Base-by-base conservation (phyloP, 2,797 vertebrate genomes). In the Falco peregrinus region DNA sequence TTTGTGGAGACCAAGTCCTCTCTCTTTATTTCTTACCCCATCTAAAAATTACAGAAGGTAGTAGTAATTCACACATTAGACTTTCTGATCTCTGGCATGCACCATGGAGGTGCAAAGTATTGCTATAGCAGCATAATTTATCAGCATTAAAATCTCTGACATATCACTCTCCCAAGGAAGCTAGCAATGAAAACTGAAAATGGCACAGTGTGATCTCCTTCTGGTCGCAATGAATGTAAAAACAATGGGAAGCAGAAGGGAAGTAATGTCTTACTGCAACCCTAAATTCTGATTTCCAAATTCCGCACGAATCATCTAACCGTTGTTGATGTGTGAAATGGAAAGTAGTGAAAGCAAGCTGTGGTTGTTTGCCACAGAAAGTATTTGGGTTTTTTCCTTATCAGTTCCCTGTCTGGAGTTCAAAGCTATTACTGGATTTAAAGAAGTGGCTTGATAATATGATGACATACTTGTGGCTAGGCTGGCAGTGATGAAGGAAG, bases 201-300 rank as follows among this genome's bases (percentile, higher is more conserved):
- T 71, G 91, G 87, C 86, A 74, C 74, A 5, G 19, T 54, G 85
- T 85, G 81, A 89, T 90, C 84, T 94, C 77, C 84, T 93, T 56
- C 92, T 89, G 91, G 65, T 91, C 61, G 77, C 89, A 85, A 48
- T 73, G 83, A 87, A 41, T 63, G 91, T 50, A 65, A 89, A 94
- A 93, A 78, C 95, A 95, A 95, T 78, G 75, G 91, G 83, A 56
- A 93, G 56, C 87, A 96, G 93, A 87, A 96, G 94, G 89, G 28
- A 83, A 84, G 77, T 47, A 60, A 81, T 79, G 64, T 69, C 83
- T 87, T 57, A 43, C 43, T 89, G 92, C 85, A 95, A 3, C 81
- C 74, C 90, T 81, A 53, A 89, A 80, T 81, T 75, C 89, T 70
- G 8, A 78, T 89, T 78, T 90, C 80, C 71, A 84, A 48, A 69